Base-by-base conservation (phyloP, 92 coral and sea anemone genomes). In the Virgularia gustaviana region DNA sequence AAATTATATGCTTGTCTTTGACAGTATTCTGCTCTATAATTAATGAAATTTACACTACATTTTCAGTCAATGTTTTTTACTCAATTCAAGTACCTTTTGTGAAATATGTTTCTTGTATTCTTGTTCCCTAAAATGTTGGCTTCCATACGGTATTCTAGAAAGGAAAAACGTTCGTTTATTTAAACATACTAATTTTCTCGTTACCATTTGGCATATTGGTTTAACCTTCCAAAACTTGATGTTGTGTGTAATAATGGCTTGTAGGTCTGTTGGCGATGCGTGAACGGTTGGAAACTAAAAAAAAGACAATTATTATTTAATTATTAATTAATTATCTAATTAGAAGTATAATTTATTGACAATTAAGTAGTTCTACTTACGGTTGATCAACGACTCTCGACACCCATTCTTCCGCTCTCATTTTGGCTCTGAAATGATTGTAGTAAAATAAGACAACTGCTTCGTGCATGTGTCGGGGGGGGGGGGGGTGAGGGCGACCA, bases 361-460 rank as follows among this genome's bases (percentile, higher is more conserved):
- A 8, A 16, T 39, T 16, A 39, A 39, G 15, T 15, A 39, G 7
- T 3, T n/a, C 11, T 32, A 81, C 98, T 83, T 81, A 92, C 97
- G 90, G 87, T 45, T 91, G 88, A 57, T 91, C 97, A 43, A 91
- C 90, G n/a, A 91, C 81, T 49, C 97, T 83, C 49, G 97, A 80
- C 2, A 88, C 95, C 97, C 96, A 88, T 49, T 91, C 97, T 39
- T 91, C 76, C 18, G 96, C 90, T 86, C 86, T 91, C 96, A 91
- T 86, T 44, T 91, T 90, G 63, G 81, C 76, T 79, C 98, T 92
- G 63, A 71, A 74, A 51, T 15, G 45, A 20, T 10, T 3, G n/a
- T n/a, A 43, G 33, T 76, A 55, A 59, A 66, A 77, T 12, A 58
- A 16, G 0, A 10, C 6, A 9, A 57, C 34, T 56, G 34, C 38